Evolutionary conservation across 2,888 invertebrate species (phyloP), one percentile per base, ranked within the genome.

Genomic region (Diabrotica balteata): DNA sequence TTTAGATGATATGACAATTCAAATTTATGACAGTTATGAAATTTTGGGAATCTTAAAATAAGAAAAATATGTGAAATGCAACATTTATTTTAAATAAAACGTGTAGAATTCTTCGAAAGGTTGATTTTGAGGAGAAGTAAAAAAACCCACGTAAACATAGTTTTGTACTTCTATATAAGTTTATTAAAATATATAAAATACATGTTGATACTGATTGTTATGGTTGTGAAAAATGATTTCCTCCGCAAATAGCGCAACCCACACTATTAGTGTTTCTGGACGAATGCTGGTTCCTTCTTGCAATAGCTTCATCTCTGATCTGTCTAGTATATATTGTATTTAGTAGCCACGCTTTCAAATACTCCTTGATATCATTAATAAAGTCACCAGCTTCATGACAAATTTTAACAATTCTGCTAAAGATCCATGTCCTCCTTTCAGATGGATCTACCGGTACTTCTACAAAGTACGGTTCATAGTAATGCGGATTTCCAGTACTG

Each of bases 381-480:
- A 80, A 63, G 49, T 78, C 75, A 32, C 3, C 32, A 32, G 32
- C 32, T 32, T 32, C 32, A 7, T 64, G 17, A 62, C 69, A 69
- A 5, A 65, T 54, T 52, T 51, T 63, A 17, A 75, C 74, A 3
- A 67, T 60, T 17, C 63, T 63, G 32, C 71, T 66, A 59, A 78
- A 76, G 54, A 78, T 65, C 53, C 47, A 43, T 1, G 73, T 55
- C 11, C 52, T 58, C 22, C 72, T 67, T 45, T 72, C 70, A 8
- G 61, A 47, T 32, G 71, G 68, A 3, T 67, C 55, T 6, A 68
- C 58, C 10, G 73, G 69, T 4, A 77, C 57, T 7, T 68, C 32
- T 1, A 69, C 61, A 54, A 75, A 79, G 9, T 73, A 42, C 7
- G 67, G 50, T 9, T 72, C 44, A 47, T 72, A 72, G 51, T 76